These are phyloP conservation scores for Stomorhina lunata DNA, from an alignment of 2,888 invertebrate species.

Conservation along the genomic window DNA sequence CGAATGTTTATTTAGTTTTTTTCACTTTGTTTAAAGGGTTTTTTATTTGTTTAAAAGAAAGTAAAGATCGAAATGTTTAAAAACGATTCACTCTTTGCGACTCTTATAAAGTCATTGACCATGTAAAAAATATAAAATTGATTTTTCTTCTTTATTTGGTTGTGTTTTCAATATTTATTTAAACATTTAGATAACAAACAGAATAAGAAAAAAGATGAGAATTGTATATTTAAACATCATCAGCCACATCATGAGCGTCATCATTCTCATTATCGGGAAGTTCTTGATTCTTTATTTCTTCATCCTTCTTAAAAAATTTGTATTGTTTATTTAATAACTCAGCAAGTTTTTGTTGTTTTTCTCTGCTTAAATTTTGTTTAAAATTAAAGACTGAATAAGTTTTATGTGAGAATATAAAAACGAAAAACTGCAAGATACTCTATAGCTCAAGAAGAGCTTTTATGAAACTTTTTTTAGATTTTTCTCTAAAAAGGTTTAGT, in stretches of 20 bases:
- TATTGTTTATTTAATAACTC: constrained; percentile 62
- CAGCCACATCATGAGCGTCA: not conserved
- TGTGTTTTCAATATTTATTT: constrained; percentile 45
- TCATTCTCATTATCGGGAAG: constrained; percentile 23
- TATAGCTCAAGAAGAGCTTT: no score
- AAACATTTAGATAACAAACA: constrained; percentile 58
- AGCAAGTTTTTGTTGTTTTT: constrained; percentile 33
- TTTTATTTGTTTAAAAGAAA: constrained; percentile 33
- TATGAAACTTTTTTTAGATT: no score
- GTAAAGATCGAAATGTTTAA: constrained; percentile 19
- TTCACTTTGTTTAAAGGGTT: constrained; percentile 27
- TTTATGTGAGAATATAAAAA: not conserved
- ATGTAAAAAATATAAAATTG: constrained; percentile 34
- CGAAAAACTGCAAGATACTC: not conserved
- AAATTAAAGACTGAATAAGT: not conserved
- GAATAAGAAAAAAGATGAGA: constrained; percentile 20
- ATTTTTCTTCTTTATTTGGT: constrained; percentile 24
- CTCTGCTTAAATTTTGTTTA: not conserved
- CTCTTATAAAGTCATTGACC: constrained; percentile 56
- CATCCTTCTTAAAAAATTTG: constrained; percentile 15
- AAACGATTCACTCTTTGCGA: not conserved
- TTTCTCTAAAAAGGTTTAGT: no score
- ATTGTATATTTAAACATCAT: constrained; percentile 37
- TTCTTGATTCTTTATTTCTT: constrained; percentile 2
- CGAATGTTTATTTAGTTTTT: not conserved